A percentile compares a stretch with the other conserved stretches of the same genome.
Conservation (phyloP, 1,140 invertebrate genomes). For the Hyphantria cunea region DNA sequence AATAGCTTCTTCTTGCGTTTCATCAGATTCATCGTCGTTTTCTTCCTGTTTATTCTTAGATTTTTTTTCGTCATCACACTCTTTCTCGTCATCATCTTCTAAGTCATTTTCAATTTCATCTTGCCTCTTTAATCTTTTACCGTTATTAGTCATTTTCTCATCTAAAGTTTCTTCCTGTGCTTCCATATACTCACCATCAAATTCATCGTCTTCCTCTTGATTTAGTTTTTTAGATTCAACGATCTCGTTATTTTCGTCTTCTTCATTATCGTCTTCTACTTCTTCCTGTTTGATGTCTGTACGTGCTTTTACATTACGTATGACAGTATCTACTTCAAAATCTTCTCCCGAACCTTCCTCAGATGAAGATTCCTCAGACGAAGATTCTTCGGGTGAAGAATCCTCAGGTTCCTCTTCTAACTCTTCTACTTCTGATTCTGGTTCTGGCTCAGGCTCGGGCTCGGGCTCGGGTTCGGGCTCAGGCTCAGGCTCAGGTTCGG, state of each 20-base stretch:
- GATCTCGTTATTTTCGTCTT: slow-evolving; percentile 30
- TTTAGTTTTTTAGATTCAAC: slow-evolving; percentile 8
- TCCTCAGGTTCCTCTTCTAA: slow-evolving; percentile 35
- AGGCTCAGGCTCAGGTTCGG: slow-evolving; percentile 43
- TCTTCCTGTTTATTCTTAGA: slow-evolving; percentile 11
- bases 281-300: slow-evolving; percentile 33
- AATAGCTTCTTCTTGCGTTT: neutral
- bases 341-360: slow-evolving; percentile 46
- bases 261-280: slow-evolving; percentile 17
- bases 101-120: slow-evolving; percentile 13
- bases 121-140: slow-evolving; percentile 30
- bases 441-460: slow-evolving; percentile 42
- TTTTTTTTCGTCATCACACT: slow-evolving; percentile 29
- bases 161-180: slow-evolving; percentile 31
- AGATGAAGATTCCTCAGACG: slow-evolving; percentile 10
- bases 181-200: slow-evolving; percentile 19
- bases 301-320: slow-evolving; percentile 31
- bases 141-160: slow-evolving; percentile 26
- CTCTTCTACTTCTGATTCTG: slow-evolving; percentile 33
- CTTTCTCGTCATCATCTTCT: slow-evolving; percentile 24
- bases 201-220: slow-evolving; percentile 27
- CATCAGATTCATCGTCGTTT: slow-evolving; percentile 14
- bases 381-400: neutral
- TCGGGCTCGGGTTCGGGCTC: slow-evolving; percentile 37
- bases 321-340: slow-evolving; percentile 38